These are phyloP conservation scores for Pogonocherus hispidulus DNA, from an alignment of 2,888 invertebrate species.

Conservation along the genomic window DNA sequence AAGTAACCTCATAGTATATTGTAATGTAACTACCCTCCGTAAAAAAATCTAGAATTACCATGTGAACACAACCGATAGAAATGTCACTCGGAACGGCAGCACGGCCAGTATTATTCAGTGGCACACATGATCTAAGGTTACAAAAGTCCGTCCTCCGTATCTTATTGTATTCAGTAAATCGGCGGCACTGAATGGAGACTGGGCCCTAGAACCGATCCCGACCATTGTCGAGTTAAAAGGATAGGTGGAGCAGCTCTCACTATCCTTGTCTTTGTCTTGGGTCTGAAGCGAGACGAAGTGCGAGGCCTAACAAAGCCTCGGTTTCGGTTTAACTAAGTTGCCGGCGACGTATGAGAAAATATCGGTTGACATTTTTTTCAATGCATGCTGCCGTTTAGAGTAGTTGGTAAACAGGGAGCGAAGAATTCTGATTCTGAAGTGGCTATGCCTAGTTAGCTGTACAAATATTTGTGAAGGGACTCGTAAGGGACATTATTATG, in stretches of 20 bases:
- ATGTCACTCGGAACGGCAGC: conserved; percentile 23
- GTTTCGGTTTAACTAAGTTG: conserved; percentile 51
- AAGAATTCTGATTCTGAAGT: conserved; percentile 52
- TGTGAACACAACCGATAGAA: conserved; percentile 50
- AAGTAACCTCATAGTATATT: too few species aligned
- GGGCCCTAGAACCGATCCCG: conserved; percentile 20
- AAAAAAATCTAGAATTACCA: conserved; percentile 36
- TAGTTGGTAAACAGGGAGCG: conserved; percentile 51
- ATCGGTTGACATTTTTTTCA: conserved; percentile 55
- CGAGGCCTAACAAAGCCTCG: conserved; percentile 33
- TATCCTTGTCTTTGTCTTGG: conserved; percentile 27
- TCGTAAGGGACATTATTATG: conserved; percentile 48
- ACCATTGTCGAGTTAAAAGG: conserved; percentile 40
- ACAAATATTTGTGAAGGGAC: conserved; percentile 50
- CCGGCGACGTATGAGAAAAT: conserved; percentile 50
- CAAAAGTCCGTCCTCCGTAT: conserved; percentile 31
- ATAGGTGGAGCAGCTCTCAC: conserved; percentile 37
- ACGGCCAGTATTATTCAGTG: conserved; percentile 27
- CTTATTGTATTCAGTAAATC: conserved; percentile 34
- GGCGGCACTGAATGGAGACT: conserved; percentile 29
- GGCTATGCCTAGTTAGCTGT: conserved; percentile 50
- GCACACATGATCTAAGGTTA: conserved; percentile 34
- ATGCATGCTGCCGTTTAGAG: conserved; percentile 16
- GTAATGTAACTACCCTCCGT: too few species aligned
- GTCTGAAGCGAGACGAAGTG: conserved; percentile 18